These are phyloP conservation scores for Aplochiton taeniatus DNA, from an alignment of 2,797 vertebrate species.

Conservation along the genomic window DNA sequence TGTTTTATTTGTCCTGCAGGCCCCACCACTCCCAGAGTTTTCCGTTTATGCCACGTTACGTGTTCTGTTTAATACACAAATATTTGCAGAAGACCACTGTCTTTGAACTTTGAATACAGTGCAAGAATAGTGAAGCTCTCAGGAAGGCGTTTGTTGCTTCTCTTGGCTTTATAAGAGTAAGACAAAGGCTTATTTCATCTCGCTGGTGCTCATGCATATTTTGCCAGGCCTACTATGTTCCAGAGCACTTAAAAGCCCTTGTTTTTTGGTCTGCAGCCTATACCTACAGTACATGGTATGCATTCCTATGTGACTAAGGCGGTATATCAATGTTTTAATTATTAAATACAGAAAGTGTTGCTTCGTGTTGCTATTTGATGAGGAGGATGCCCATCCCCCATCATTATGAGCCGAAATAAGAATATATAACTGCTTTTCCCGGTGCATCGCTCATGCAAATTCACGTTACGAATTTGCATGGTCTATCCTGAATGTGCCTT, in stretches of 20 bases:
- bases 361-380: conserved; percentile 66
- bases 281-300: conserved; percentile 43
- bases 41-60: conserved; percentile 59
- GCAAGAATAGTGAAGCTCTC: conserved; percentile 53
- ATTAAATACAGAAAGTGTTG: conserved; percentile 69
- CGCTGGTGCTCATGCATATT: conserved; percentile 58
- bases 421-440: conserved; percentile 60
- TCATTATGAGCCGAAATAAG: conserved; percentile 69
- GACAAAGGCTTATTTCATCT: conserved; percentile 55
- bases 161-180: conserved; percentile 43
- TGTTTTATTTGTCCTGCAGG: conserved; percentile 57
- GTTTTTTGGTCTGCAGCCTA: conserved; percentile 48
- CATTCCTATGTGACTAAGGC: conserved; percentile 55
- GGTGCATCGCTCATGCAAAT: conserved; percentile 68
- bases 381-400: conserved; percentile 40
- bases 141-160: conserved; percentile 59
- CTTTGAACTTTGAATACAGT: conserved; percentile 66
- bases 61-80: conserved; percentile 69
- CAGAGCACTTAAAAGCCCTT: conserved; percentile 65
- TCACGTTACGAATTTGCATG: conserved; percentile 62
- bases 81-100: conserved; percentile 70
- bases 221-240: conserved; percentile 51
- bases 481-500: conserved; percentile 50
- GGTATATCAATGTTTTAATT: conserved; percentile 64
- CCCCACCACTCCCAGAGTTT: conserved; percentile 52